phyloP scores from a whole-genome alignment of 2,113 vertebrate genomes.

The Sterna hirundo region DNA sequence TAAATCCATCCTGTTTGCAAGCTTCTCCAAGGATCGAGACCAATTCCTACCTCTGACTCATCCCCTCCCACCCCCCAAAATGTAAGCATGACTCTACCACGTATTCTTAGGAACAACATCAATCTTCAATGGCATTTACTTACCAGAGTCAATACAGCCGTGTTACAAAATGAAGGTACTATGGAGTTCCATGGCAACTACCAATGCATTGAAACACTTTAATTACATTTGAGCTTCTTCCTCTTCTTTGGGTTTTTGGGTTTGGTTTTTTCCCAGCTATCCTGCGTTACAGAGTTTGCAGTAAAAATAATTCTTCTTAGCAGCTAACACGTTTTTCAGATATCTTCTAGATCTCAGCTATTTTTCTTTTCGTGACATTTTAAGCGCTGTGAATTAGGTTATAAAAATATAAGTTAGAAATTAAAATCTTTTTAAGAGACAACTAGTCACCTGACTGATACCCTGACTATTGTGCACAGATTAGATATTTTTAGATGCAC shows the following conservation, averaged over 20 bases:
- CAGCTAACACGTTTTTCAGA: background rate
- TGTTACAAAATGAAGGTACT: background rate
- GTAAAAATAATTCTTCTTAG: background rate
- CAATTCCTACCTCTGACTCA: background rate
- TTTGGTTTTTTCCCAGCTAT: background rate
- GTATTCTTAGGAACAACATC: background rate
- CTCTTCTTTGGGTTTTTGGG: background rate
- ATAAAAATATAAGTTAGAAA: background rate
- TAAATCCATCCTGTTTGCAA: slow-evolving; percentile 45
- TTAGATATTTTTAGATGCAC: background rate
- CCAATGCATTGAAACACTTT: background rate
- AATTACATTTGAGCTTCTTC: background rate
- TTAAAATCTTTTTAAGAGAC: background rate
- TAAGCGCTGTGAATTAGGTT: background rate
- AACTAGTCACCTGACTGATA: background rate
- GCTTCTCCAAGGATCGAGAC: background rate
- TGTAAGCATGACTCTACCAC: background rate
- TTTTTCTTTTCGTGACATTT: background rate
- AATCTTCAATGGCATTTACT: background rate
- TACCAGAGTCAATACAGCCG: background rate
- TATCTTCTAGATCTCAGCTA: background rate
- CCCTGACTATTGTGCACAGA: background rate
- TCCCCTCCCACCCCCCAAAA: background rate
- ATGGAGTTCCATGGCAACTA: background rate
- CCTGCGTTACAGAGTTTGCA: background rate